Percentiles rank a stretch among this genome's conserved stretches.
Evolutionary conservation across 2,888 invertebrate species (phyloP).

Genomic region (Chromoteleia sp.): DNA sequence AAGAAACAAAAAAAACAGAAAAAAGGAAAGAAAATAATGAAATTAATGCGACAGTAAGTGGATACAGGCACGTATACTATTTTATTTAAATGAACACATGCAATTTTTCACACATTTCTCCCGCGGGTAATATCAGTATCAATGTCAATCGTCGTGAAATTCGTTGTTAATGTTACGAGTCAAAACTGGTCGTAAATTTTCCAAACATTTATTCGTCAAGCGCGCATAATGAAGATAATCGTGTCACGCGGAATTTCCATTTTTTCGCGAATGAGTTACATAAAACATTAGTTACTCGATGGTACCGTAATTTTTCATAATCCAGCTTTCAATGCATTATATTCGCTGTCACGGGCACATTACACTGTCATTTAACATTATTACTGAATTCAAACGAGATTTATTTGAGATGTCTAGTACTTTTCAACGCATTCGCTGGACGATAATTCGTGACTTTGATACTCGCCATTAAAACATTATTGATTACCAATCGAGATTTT

Average conservation of each 20-base stretch:
- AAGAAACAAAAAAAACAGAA: too few species aligned
- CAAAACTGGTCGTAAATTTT: slow-evolving; percentile 45
- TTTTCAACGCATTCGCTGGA: slow-evolving; percentile 42
- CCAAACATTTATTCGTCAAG: slow-evolving; percentile 50
- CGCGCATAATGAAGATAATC: slow-evolving; percentile 55
- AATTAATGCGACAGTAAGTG: not conserved
- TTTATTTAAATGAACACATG: not conserved
- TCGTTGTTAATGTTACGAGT: slow-evolving; percentile 34
- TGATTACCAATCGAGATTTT: slow-evolving; percentile 40
- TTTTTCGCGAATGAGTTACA: slow-evolving; percentile 52
- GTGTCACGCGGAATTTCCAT: slow-evolving; percentile 50
- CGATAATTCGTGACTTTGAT: slow-evolving; percentile 46
- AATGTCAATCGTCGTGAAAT: slow-evolving; percentile 40
- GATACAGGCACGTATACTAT: not conserved
- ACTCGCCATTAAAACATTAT: slow-evolving; percentile 46
- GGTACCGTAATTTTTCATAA: slow-evolving; percentile 62
- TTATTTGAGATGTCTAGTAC: slow-evolving; percentile 59
- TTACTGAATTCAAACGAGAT: slow-evolving; percentile 54
- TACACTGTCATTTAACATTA: slow-evolving; percentile 60
- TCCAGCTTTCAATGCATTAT: slow-evolving; percentile 53
- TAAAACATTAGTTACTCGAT: slow-evolving; percentile 54
- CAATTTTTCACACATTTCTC: slow-evolving; percentile 8
- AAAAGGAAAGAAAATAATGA: not conserved
- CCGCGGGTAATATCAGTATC: slow-evolving; percentile 23
- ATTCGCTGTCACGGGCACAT: slow-evolving; percentile 47